These are phyloP conservation scores for Probaryconus sp. DNA, from an alignment of 1,140 invertebrate species.

Conservation along the genomic window DNA sequence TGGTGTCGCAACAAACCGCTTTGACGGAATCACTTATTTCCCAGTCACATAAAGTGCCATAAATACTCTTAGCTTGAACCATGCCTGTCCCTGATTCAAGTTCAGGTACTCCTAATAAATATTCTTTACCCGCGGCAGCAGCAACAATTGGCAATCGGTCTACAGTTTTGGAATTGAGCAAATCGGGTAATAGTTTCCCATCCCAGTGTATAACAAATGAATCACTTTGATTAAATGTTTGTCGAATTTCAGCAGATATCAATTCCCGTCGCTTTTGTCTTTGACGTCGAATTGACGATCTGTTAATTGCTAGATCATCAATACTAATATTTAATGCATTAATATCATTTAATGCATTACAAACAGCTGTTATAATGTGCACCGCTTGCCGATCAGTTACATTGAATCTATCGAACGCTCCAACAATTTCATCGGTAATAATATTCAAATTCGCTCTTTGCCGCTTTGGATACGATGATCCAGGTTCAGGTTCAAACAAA, in stretches of 20 bases:
- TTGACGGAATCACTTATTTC: slow-evolving; percentile 19
- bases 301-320: slow-evolving; percentile 8
- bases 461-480: too few species aligned
- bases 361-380: slow-evolving; percentile 7
- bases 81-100: too few species aligned
- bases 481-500: too few species aligned
- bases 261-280: slow-evolving; percentile 4
- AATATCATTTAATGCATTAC: not conserved
- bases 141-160: slow-evolving; percentile 30
- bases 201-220: slow-evolving; percentile 32
- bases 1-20: slow-evolving; percentile 38
- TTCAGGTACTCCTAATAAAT: slow-evolving; percentile 19
- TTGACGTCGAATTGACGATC: slow-evolving; percentile 8
- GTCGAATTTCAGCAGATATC: slow-evolving; percentile 4
- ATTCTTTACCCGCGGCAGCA: not conserved
- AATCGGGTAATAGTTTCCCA: slow-evolving; percentile 21
- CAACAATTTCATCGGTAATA: slow-evolving; percentile 4
- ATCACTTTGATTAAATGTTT: not conserved
- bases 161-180: slow-evolving; percentile 6
- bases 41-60: slow-evolving; percentile 12
- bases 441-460: too few species aligned
- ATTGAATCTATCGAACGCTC: slow-evolving; percentile 12
- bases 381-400: slow-evolving; percentile 14
- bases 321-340: slow-evolving; percentile 5
- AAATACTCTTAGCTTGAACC: too few species aligned